Conservation (phyloP, 2,888 invertebrate genomes). For the Nomada ruficornis region DNA sequence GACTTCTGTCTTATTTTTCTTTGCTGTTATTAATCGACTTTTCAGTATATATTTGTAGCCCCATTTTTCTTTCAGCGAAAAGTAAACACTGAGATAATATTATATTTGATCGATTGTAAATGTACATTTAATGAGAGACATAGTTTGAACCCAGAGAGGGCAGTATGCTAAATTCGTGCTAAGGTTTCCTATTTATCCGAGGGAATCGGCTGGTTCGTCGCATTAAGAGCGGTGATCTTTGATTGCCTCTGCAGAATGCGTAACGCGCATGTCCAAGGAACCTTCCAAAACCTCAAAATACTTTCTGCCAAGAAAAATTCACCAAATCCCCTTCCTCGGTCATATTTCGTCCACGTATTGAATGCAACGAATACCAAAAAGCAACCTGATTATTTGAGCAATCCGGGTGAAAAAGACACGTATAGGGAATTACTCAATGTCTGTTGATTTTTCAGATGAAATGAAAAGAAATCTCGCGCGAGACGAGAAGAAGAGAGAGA, state of each 20-base stretch:
- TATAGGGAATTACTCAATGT: not conserved
- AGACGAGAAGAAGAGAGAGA: not conserved
- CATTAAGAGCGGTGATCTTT: constrained; percentile 52
- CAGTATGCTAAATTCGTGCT: constrained; percentile 9
- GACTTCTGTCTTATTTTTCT: not conserved
- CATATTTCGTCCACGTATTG: constrained; percentile 5
- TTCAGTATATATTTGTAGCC: not conserved
- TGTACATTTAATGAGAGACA: no score
- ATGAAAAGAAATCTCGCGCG: not conserved
- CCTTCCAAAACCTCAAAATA: constrained; percentile 54
- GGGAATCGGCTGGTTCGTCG: constrained; percentile 34
- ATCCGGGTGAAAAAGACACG: not conserved
- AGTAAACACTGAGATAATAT: no score
- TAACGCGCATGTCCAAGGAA: constrained; percentile 24
- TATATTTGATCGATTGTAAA: no score
- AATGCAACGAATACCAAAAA: no score
- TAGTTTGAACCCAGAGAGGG: not conserved
- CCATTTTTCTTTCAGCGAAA: not conserved
- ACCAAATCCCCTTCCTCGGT: constrained; percentile 18
- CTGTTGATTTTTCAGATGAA: no score
- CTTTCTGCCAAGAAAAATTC: constrained; percentile 55
- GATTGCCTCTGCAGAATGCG: constrained; percentile 39
- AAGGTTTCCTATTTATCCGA: constrained; percentile 5
- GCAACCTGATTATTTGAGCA: not conserved
- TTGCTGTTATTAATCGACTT: not conserved